Base-by-base conservation (phyloP, 2,113 vertebrate genomes). In the Phylloscopus trochilus region DNA sequence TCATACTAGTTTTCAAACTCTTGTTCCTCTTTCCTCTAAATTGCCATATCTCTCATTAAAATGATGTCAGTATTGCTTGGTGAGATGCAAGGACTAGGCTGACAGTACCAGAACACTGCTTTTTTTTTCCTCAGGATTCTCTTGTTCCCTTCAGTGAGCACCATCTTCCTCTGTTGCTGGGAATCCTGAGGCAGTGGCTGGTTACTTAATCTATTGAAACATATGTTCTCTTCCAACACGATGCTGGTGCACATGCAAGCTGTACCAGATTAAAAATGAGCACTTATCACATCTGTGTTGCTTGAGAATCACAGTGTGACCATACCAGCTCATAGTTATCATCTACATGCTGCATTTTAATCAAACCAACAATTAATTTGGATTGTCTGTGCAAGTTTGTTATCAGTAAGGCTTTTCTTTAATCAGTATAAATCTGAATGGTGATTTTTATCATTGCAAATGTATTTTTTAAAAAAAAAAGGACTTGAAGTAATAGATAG, bases 321-420 rank as follows among this genome's bases (percentile, higher is more conserved):
- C 22, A 12, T 46, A 59, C 55, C 39, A 88, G 81, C 90, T 90
- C 31, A 15, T 13, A 46, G 55, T 67, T 89, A 84, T 63, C 28
- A 37, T 33, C 26, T 31, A 39, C 37, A n/a, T 33, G 13, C 59
- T 70, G 51, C 63, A 62, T 89, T 96, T 94, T 94, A 92, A 92
- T 93, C 79, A 94, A 82, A 72, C 23, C 33, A 78, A 81, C 47
- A 81, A 94, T 96, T 94, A 94, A 91, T 44, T 75, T 78, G 69
- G 60, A 37, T 94, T 81, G 43, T 78, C 67, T 86, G 35, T 59
- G 33, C 52, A 56, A 86, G 33, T 95, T 93, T 72, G 15, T 79
- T 95, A 80, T 83, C 83, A 67, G 67, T 63, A 59, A 33, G 18
- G 56, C 41, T 83, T 77, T n/a, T 43, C 60, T 83, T 86, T 92